phyloP scores from a whole-genome alignment of 2,797 vertebrate genomes.

The Urosaurus nigricauda region DNA sequence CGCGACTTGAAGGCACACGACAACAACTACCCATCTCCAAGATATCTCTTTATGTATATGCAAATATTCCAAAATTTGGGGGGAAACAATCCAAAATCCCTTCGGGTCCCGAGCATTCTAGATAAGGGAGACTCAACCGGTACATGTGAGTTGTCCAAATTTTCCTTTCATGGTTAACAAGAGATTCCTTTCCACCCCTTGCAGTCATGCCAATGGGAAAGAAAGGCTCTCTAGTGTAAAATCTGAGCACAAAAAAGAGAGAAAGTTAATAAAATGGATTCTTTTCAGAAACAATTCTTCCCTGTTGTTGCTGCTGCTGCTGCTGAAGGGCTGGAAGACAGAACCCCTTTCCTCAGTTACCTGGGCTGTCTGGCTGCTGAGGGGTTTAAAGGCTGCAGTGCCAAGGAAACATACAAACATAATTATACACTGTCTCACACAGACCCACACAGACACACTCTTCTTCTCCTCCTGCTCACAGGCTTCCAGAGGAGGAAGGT shows the following conservation, averaged over 20 bases:
- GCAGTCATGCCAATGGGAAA: not conserved
- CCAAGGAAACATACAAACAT: no score
- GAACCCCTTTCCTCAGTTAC: conserved; percentile 19
- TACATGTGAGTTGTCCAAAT: not conserved
- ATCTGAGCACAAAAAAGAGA: not conserved
- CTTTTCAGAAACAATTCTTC: not conserved
- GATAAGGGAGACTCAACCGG: no score
- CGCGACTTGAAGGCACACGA: no score
- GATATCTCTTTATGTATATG: no score
- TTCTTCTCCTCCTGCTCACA: not conserved
- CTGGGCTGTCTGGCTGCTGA: conserved; percentile 29
- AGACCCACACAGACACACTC: not conserved
- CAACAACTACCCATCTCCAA: no score
- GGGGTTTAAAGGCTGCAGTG: conserved; percentile 12
- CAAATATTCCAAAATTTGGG: no score
- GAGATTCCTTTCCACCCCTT: no score
- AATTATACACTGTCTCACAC: no score
- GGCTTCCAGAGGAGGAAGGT: not conserved
- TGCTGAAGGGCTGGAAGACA: not conserved
- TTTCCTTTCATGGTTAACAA: not conserved
- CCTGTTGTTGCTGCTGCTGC: not conserved
- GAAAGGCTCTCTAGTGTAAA: not conserved
- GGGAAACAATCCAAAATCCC: no score
- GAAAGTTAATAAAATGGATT: not conserved
- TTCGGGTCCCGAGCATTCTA: no score